Evolutionary conservation across 2,888 invertebrate genomes (phyloP).

Genomic region (Blomia tropicalis): DNA sequence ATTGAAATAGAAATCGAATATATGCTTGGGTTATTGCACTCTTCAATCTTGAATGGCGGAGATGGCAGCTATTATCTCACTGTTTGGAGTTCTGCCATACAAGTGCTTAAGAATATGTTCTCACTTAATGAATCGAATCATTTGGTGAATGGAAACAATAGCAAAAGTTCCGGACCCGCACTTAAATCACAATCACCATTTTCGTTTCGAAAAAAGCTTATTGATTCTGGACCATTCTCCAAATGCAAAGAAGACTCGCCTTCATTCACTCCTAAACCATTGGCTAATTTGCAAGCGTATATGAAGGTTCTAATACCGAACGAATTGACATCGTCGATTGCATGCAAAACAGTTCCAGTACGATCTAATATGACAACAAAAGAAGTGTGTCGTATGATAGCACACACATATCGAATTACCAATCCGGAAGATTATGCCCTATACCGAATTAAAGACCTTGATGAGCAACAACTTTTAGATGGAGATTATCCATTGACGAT

Average conservation of each 20-base stretch:
- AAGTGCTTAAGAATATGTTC: slow-evolving; percentile 57
- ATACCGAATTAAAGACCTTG: slow-evolving; percentile 54
- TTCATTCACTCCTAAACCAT: neutral
- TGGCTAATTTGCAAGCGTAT: slow-evolving; percentile 45
- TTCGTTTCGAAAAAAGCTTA: too few species aligned
- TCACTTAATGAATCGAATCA: neutral
- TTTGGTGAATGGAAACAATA: neutral
- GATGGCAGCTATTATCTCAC: slow-evolving; percentile 89
- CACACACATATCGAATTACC: slow-evolving; percentile 83
- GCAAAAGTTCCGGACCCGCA: too few species aligned
- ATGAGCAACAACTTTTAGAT: slow-evolving; percentile 75
- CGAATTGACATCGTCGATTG: slow-evolving; percentile 76
- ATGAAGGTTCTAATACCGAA: slow-evolving; percentile 82
- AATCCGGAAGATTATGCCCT: slow-evolving; percentile 91
- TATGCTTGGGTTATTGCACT: slow-evolving; percentile 83
- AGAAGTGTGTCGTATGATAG: slow-evolving; percentile 73
- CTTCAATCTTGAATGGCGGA: slow-evolving; percentile 73
- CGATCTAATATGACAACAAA: slow-evolving; percentile 80
- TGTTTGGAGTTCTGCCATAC: slow-evolving; percentile 77
- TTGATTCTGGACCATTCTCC: too few species aligned
- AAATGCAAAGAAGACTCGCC: neutral
- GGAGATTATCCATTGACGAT: slow-evolving; percentile 78
- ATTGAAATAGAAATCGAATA: slow-evolving; percentile 90
- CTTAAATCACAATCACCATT: too few species aligned
- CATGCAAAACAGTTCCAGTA: slow-evolving; percentile 73